These are phyloP conservation scores for Todiramphus saurophagus DNA, from an alignment of 2,113 vertebrate genomes.

Conservation along the genomic window DNA sequence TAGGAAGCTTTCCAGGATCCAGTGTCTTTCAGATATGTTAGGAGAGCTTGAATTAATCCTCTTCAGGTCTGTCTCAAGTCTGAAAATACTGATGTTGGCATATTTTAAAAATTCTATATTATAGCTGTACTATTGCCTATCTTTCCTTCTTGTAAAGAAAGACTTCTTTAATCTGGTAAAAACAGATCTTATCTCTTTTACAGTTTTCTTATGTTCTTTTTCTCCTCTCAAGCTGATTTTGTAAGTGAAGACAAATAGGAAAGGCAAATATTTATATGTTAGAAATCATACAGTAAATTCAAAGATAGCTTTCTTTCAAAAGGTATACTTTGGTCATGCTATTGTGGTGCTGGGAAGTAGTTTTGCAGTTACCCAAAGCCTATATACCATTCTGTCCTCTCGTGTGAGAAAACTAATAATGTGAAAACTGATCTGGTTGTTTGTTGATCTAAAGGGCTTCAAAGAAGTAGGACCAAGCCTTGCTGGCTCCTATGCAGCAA, in stretches of 20 bases:
- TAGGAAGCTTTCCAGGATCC: not conserved
- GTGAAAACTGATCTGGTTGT: not conserved
- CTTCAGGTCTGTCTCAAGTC: not conserved
- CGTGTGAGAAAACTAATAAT: not conserved
- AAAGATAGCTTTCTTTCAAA: not conserved
- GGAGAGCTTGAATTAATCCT: not conserved
- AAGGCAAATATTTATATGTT: not conserved
- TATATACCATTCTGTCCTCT: not conserved
- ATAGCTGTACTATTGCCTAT: not conserved
- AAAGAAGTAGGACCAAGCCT: not conserved
- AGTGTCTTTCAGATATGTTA: not conserved
- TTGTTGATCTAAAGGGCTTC: not conserved
- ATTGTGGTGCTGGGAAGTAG: not conserved
- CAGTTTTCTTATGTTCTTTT: not conserved
- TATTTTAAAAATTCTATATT: not conserved
- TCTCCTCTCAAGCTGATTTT: not conserved
- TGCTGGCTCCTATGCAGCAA: not conserved
- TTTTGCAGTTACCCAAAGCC: not conserved
- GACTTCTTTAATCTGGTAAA: not conserved
- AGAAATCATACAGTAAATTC: not conserved
- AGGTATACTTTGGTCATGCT: not conserved
- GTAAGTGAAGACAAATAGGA: not conserved
- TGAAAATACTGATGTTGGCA: not conserved
- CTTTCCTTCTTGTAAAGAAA: not conserved
- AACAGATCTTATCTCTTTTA: no score